Evolutionary conservation across 2,113 vertebrate genomes (phyloP).

Genomic region (Barbus barbus): DNA sequence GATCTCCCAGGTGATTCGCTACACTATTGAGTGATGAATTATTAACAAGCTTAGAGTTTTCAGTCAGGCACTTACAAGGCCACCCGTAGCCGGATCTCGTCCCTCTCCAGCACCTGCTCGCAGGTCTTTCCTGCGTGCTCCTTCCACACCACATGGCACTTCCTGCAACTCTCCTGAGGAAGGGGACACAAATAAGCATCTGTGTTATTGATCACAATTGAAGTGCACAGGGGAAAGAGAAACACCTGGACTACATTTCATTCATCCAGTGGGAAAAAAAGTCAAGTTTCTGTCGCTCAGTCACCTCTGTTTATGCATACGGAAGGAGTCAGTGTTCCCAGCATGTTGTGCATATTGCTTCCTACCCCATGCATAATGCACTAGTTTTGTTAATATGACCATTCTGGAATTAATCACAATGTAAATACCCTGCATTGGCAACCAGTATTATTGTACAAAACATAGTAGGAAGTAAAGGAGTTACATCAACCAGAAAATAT

Average conservation of each 20-base stretch:
- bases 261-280: not conserved
- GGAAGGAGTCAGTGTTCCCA: constrained; percentile 32
- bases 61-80: constrained; percentile 82
- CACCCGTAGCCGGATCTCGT: constrained; percentile 92
- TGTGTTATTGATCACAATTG: constrained; percentile 2
- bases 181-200: constrained; percentile 43
- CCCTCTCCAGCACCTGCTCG: constrained; percentile 88
- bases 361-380: not conserved
- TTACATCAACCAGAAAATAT: not conserved
- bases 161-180: constrained; percentile 88
- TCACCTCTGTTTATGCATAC: constrained; percentile 28
- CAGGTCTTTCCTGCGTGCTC: constrained; percentile 91
- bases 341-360: constrained; percentile 23
- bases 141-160: constrained; percentile 95
- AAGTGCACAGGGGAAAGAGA: not conserved
- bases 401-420: constrained; percentile 17
- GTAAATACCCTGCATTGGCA: not conserved
- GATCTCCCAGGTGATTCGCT: constrained; percentile 5
- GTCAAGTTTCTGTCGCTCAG: not conserved
- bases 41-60: constrained; percentile 5
- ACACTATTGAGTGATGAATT: constrained; percentile 20
- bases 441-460: not conserved
- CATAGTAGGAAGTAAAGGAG: too few species aligned
- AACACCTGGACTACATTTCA: constrained; percentile 15
- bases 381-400: constrained; percentile 2